Evolutionary conservation across 2,113 vertebrate genomes (phyloP), one percentile per base, ranked within the genome.

Genomic region (Cavia aperea): DNA sequence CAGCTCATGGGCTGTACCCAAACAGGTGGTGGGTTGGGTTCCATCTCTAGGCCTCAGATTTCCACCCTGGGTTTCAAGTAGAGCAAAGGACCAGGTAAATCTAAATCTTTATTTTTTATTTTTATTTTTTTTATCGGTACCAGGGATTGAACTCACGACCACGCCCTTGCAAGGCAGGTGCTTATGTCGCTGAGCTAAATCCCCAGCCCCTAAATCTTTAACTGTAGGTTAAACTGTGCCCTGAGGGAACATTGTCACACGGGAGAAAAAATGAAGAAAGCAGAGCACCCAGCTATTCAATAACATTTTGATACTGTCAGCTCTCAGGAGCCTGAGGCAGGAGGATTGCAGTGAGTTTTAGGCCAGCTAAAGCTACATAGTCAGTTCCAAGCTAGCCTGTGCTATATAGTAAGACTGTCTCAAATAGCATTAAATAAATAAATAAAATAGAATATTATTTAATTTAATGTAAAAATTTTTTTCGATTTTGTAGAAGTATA

Each of bases 231-330:
- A 21, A 0, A 46, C 2, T 2, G 1, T 4, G 5, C 31, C 15
- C 39, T 36, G 4, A 0, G 2, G 6, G 14, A 7, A 43, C 26
- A 16, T 8, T 0, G 1, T 31, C 70, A 56, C 26, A 0, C 0
- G 1, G 7, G 31, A 51, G 51, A 60, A 51, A 23, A 2, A 31
- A 23, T 1, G 23, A 24, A 0, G 12, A 36, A 26, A 8, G 33
- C 46, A 16, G 49, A 15, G 21, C 26, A 1, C 14, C 19, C n/a
- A 1, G 4, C 16, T 8, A 2, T 1, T 18, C 1, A 2, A n/a
- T 0, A 43, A 16, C 46, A 8, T 4, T 51, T 15, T 23, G 24
- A 23, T 66, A 73, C 18, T 39, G 13, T 39, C 19, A 90, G 43
- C 24, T 14, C 72, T 26, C 43, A 10, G 72, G 72, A 73, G 72